A percentile compares a stretch with the other conserved stretches of the same genome.
Conservation (phyloP, 2,888 invertebrate species). For the Tridacna gigas region DNA sequence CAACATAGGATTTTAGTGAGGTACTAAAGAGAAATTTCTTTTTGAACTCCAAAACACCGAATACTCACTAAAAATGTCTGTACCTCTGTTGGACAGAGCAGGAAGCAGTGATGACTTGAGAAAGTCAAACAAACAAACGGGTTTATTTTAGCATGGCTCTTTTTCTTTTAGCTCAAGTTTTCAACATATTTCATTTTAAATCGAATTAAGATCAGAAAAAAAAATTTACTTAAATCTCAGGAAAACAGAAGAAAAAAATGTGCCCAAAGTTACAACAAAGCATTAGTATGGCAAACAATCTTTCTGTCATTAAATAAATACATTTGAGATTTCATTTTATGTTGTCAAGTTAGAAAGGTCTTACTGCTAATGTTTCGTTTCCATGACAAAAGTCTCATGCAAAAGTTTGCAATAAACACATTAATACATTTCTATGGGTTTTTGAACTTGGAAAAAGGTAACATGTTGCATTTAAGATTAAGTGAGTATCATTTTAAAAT, state of each 20-base stretch:
- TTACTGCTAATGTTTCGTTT: slow-evolving; percentile 13
- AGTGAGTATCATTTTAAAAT: slow-evolving; percentile 16
- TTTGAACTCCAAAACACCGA: too few species aligned
- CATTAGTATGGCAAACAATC: slow-evolving; percentile 23
- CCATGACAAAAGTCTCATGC: slow-evolving; percentile 25
- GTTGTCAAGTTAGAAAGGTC: background rate
- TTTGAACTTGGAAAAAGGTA: slow-evolving; percentile 9
- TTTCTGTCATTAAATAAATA: slow-evolving; percentile 19
- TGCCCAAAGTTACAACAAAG: slow-evolving; percentile 22
- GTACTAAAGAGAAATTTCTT: too few species aligned
- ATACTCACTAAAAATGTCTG: too few species aligned
- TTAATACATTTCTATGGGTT: background rate
- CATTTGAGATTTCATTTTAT: slow-evolving; percentile 13
- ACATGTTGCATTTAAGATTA: slow-evolving; percentile 30
- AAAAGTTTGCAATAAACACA: slow-evolving; percentile 25
- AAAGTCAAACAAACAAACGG: too few species aligned
- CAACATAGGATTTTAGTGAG: too few species aligned
- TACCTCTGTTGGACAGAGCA: too few species aligned
- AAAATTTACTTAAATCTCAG: background rate
- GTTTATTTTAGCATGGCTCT: too few species aligned
- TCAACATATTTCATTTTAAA: too few species aligned
- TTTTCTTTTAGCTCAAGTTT: too few species aligned
- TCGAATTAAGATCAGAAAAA: too few species aligned
- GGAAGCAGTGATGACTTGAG: too few species aligned
- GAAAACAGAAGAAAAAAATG: slow-evolving; percentile 10